These are phyloP conservation scores for Talpa occidentalis DNA, from an alignment of 2,113 vertebrate species.

Conservation along the genomic window DNA sequence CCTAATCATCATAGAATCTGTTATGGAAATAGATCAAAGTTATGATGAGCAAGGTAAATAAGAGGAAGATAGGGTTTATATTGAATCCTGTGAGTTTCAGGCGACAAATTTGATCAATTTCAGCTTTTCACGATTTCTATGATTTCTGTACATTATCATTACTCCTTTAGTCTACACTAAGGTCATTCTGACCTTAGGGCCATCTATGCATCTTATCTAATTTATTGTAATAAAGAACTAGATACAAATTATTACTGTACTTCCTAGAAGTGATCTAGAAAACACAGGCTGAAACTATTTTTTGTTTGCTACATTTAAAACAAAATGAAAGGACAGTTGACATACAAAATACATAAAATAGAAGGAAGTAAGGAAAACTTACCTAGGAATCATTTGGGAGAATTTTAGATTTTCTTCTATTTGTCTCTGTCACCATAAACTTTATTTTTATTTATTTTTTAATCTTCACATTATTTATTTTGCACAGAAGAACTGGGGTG, in stretches of 20 bases:
- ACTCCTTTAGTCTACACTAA: neutral
- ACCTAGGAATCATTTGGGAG: neutral
- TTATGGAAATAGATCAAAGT: neutral
- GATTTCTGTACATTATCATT: too few species aligned
- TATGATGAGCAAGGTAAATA: neutral
- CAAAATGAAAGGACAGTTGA: neutral
- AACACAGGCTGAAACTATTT: neutral
- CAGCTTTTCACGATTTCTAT: constrained; percentile 9
- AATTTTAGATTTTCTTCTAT: neutral
- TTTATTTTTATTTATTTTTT: neutral
- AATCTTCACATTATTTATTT: too few species aligned
- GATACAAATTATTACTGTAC: neutral
- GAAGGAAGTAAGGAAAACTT: constrained; percentile 22
- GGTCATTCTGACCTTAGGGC: neutral
- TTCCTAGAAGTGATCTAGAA: neutral
- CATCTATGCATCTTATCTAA: neutral
- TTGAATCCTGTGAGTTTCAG: neutral
- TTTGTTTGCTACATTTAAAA: constrained; percentile 20
- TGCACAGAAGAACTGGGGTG: too few species aligned
- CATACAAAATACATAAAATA: neutral
- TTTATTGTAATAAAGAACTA: neutral
- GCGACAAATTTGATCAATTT: neutral
- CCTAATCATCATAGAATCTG: neutral
- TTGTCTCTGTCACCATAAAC: neutral
- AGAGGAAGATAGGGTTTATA: neutral